These are phyloP conservation scores for Rhinolophus ferrumequinum DNA, from an alignment of 2,113 vertebrate species.

Conservation along the genomic window DNA sequence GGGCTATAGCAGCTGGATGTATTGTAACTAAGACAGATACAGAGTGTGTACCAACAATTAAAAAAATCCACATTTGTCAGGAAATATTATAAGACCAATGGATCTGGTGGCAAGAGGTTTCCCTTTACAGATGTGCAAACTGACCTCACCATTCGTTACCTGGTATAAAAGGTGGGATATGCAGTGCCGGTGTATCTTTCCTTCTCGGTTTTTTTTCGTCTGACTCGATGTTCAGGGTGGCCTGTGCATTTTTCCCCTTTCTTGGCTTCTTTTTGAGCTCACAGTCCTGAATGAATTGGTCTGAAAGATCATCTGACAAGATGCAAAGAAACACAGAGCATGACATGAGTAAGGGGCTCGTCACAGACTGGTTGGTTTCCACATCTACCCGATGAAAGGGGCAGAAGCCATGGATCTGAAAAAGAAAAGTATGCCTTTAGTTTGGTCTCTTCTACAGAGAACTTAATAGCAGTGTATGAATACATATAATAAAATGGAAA, in stretches of 20 bases:
- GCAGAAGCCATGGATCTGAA: neutral
- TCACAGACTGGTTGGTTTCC: neutral
- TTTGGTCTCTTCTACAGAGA: neutral
- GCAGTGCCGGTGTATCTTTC: constrained; percentile 93
- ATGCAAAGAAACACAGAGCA: constrained; percentile 15
- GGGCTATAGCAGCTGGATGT: neutral
- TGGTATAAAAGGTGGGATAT: constrained; percentile 90
- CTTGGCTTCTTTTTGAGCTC: constrained; percentile 86
- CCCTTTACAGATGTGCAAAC: neutral
- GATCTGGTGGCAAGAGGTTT: fast-evolving
- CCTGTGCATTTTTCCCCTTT: constrained; percentile 77
- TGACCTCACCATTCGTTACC: constrained; percentile 77
- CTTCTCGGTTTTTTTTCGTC: constrained; percentile 92
- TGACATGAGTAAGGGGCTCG: neutral
- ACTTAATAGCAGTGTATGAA: neutral
- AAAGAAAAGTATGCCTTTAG: neutral
- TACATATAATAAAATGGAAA: neutral
- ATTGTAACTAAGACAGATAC: neutral
- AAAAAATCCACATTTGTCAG: neutral
- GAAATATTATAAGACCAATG: neutral
- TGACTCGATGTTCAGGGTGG: constrained; percentile 83
- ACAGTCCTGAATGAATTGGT: constrained; percentile 87
- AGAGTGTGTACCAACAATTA: neutral
- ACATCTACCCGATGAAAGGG: fast-evolving
- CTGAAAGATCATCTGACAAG: constrained; percentile 86